Evolutionary conservation across 2,113 vertebrate species (phyloP).

Genomic region (Panthera tigris): DNA sequence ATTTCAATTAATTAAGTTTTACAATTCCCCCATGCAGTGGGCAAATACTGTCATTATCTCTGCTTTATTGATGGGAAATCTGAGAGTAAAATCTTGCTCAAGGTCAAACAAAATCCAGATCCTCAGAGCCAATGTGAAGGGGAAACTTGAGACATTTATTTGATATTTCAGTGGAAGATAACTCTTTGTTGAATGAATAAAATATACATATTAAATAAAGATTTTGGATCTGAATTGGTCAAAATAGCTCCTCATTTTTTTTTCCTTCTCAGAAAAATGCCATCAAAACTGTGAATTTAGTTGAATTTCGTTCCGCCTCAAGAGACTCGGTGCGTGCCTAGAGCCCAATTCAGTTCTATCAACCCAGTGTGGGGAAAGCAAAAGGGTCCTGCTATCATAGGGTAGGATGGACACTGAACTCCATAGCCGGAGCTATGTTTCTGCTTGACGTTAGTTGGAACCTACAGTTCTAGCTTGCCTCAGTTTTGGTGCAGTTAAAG

Average conservation of each 20-base stretch:
- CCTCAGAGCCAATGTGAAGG: background rate
- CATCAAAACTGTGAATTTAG: background rate
- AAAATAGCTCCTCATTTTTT: background rate
- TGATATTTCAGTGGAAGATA: constrained; percentile 26
- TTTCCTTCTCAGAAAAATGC: constrained; percentile 28
- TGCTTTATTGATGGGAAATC: constrained; percentile 64
- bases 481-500: background rate
- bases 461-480: background rate
- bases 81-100: constrained; percentile 67
- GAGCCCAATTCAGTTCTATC: accelerated
- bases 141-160: constrained; percentile 42
- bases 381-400: accelerated
- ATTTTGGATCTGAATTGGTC: constrained; percentile 41
- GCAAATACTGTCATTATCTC: constrained; percentile 66
- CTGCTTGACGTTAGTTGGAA: background rate
- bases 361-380: accelerated
- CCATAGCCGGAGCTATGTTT: accelerated
- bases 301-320: background rate
- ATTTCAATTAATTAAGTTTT: constrained; percentile 74
- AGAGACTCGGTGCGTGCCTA: background rate
- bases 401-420: no score
- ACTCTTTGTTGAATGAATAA: constrained; percentile 64
- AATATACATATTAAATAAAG: constrained; percentile 30
- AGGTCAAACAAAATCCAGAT: constrained; percentile 67
- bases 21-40: constrained; percentile 58